Conservation (phyloP, 1,140 invertebrate genomes). For the Leptinotarsa defecta region DNA sequence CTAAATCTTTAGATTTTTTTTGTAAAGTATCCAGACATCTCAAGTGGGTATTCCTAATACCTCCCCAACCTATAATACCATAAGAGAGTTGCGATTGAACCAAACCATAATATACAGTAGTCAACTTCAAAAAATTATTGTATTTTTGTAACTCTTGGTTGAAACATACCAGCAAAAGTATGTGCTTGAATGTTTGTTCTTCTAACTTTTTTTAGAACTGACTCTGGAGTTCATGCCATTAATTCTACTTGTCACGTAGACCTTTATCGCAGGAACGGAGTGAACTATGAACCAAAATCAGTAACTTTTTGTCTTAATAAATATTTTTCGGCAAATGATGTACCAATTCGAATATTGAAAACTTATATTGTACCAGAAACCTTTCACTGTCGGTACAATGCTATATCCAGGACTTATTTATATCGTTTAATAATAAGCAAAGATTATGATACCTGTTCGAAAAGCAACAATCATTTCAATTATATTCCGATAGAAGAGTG, state of each 20-base stretch:
- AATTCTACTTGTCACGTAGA: conserved; percentile 68
- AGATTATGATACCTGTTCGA: conserved; percentile 29
- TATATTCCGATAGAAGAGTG: conserved; percentile 62
- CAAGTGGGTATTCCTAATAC: no score
- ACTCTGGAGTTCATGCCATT: conserved; percentile 73
- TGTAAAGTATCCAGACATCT: no score
- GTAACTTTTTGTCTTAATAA: conserved; percentile 63
- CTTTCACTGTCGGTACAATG: conserved; percentile 66
- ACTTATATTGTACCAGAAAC: conserved; percentile 61
- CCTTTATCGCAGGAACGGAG: conserved; percentile 57
- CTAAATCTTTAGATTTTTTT: no score
- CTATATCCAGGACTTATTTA: conserved; percentile 67
- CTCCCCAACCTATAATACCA: no score
- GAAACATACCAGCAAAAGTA: no score
- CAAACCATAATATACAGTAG: no score
- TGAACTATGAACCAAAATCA: conserved; percentile 57
- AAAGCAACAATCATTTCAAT: conserved; percentile 29
- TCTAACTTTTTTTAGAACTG: conserved; percentile 62
- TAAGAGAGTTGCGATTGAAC: no score
- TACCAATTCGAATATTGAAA: conserved; percentile 62
- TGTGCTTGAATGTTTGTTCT: no score
- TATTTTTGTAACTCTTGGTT: no score
- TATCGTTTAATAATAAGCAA: conserved; percentile 65
- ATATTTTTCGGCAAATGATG: conserved; percentile 60
- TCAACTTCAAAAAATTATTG: no score